These are phyloP conservation scores for Bilobella aurantiaca DNA, from an alignment of 1,140 invertebrate species.

Conservation along the genomic window DNA sequence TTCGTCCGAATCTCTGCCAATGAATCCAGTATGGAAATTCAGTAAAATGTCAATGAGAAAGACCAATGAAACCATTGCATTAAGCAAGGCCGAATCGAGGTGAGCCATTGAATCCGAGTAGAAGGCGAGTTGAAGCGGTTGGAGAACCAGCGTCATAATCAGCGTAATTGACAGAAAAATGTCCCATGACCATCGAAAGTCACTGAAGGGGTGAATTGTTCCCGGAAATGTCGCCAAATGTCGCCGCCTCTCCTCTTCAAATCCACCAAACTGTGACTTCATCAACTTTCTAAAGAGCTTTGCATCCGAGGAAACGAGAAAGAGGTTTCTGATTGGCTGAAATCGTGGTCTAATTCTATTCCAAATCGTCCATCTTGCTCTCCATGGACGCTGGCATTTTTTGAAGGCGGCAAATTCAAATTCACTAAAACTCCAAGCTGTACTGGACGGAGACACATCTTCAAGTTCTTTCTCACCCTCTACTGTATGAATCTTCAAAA, in stretches of 20 bases:
- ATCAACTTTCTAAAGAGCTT: background rate
- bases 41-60: conserved; percentile 25
- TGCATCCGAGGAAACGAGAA: background rate
- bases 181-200: conserved; percentile 24
- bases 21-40: conserved; percentile 25
- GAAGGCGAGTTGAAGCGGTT: conserved; percentile 19
- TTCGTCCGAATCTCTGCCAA: conserved; percentile 5
- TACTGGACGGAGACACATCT: too few relatives aligned
- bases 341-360: background rate
- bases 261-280: background rate
- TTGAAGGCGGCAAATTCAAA: too few relatives aligned
- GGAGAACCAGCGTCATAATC: conserved; percentile 10
- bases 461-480: too few relatives aligned
- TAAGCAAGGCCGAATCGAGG: background rate
- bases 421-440: too few relatives aligned
- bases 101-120: conserved; percentile 2
- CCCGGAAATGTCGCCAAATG: conserved; percentile 21
- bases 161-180: conserved; percentile 12
- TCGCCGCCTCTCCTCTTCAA: conserved; percentile 10
- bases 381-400: too few relatives aligned
- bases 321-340: background rate
- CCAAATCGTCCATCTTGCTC: too few relatives aligned
- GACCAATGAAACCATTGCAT: background rate
- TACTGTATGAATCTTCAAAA: background rate
- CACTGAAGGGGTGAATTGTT: conserved; percentile 27